phyloP scores from a whole-genome alignment of 2,888 invertebrate species.

The Raillietiella orientalis region DNA sequence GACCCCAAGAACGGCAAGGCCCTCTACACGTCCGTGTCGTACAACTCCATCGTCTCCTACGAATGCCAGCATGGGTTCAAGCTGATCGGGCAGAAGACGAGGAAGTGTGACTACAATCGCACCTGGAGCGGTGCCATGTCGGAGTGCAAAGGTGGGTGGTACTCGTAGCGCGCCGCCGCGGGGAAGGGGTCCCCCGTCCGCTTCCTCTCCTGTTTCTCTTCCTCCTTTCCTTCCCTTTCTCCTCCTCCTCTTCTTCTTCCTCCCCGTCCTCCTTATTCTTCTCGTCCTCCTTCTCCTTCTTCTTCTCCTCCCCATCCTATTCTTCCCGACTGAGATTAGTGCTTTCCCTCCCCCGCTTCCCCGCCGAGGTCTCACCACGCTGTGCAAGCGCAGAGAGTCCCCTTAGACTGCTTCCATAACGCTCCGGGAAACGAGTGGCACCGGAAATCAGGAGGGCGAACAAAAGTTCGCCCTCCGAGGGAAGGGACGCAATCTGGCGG shows the following conservation, averaged over 20 bases:
- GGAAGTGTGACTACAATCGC: slow-evolving; percentile 72
- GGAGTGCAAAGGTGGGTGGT: slow-evolving; percentile 45
- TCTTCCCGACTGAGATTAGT: too few species aligned
- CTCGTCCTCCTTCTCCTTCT: slow-evolving; percentile 3
- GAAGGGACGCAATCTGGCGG: too few species aligned
- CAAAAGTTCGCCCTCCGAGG: too few species aligned
- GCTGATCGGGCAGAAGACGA: slow-evolving; percentile 55
- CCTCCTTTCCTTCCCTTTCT: slow-evolving; percentile 1
- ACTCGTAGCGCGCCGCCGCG: too few species aligned
- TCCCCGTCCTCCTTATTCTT: slow-evolving; percentile 4
- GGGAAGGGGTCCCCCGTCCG: too few species aligned
- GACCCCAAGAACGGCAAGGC: slow-evolving; percentile 76
- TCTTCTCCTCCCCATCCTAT: slow-evolving; percentile 1
- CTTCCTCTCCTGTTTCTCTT: slow-evolving; percentile 1
- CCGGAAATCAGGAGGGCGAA: too few species aligned
- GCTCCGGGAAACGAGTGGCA: too few species aligned
- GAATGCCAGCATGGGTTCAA: slow-evolving; percentile 83
- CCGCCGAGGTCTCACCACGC: too few species aligned
- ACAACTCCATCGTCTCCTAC: slow-evolving; percentile 80
- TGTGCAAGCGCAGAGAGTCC: too few species aligned
- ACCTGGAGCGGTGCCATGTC: slow-evolving; percentile 83
- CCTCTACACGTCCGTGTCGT: slow-evolving; percentile 64
- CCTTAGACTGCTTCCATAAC: too few species aligned
- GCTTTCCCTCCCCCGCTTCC: too few species aligned
- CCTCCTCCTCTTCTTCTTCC: slow-evolving; percentile 1